These are phyloP conservation scores for Pteronotus mesoamericanus DNA, from an alignment of 2,797 vertebrate species.

Conservation along the genomic window DNA sequence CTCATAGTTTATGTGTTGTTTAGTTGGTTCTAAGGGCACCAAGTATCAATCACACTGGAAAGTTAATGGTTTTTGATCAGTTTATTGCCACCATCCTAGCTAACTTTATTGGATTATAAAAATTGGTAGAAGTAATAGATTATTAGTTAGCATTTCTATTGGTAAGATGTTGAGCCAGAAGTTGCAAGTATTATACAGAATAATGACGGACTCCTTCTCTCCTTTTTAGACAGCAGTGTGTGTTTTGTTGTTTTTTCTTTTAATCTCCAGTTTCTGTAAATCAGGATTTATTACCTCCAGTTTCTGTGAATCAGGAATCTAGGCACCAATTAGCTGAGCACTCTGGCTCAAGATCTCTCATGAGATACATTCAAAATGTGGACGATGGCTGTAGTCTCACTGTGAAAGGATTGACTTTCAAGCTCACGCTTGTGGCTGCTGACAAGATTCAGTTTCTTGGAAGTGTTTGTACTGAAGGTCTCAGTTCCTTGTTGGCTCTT, in stretches of 20 bases:
- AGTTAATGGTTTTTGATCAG: slow-evolving; percentile 11
- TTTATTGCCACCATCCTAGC: slow-evolving; percentile 17
- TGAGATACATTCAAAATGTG: background rate
- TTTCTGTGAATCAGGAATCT: slow-evolving; percentile 3
- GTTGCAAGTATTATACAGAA: background rate
- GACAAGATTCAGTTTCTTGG: background rate
- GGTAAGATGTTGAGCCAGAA: slow-evolving; percentile 5
- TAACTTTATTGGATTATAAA: slow-evolving; percentile 43
- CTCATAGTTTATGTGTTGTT: slow-evolving; percentile 43
- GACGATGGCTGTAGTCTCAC: background rate
- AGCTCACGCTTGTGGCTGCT: background rate
- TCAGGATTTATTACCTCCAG: slow-evolving; percentile 14
- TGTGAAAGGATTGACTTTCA: background rate
- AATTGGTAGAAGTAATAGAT: slow-evolving; percentile 23
- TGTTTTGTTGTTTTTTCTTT: background rate
- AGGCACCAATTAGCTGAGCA: background rate
- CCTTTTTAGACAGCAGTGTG: background rate
- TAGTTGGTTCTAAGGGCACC: background rate
- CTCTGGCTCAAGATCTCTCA: background rate
- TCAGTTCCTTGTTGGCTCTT: background rate
- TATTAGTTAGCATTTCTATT: slow-evolving; percentile 40
- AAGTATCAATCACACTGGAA: slow-evolving; percentile 4
- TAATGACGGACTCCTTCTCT: background rate
- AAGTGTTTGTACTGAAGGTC: background rate
- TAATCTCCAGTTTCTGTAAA: background rate